These are phyloP conservation scores for Mayetiola destructor DNA, from an alignment of 2,888 invertebrate genomes.

Conservation along the genomic window DNA sequence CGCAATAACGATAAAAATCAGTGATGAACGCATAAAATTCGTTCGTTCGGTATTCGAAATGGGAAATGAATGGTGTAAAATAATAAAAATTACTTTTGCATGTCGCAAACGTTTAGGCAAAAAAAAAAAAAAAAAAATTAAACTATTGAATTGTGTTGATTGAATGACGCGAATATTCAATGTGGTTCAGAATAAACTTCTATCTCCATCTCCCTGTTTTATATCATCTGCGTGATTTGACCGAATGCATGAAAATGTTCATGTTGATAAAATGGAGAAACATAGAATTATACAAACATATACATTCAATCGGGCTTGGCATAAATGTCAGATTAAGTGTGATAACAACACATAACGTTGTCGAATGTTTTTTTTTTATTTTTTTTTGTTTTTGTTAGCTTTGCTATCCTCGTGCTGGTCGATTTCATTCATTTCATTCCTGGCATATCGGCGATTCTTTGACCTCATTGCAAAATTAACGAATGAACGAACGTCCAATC, in stretches of 20 bases:
- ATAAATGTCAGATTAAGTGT: background rate
- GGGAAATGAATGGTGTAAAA: too few relatives aligned
- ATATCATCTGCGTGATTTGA: too few relatives aligned
- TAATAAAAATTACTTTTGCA: background rate
- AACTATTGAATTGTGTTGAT: background rate
- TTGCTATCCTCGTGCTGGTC: too few relatives aligned
- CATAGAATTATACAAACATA: too few relatives aligned
- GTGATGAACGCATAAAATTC: constrained; percentile 4
- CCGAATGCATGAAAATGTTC: constrained; percentile 1
- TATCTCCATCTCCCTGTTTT: too few relatives aligned
- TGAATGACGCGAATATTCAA: background rate
- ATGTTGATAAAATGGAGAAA: background rate
- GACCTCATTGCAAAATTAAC: background rate
- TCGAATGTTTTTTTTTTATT: too few relatives aligned
- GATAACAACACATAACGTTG: too few relatives aligned
- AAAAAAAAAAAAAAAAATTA: background rate
- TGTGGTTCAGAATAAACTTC: too few relatives aligned
- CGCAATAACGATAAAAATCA: constrained; percentile 1
- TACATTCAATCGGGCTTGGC: constrained; percentile 13
- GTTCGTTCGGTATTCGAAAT: background rate
- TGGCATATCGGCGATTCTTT: background rate
- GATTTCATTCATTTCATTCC: background rate
- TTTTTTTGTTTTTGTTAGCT: too few relatives aligned
- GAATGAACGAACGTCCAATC: too few relatives aligned
- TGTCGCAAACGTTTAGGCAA: background rate